These are phyloP conservation scores for Synanceia verrucosa DNA, from an alignment of 2,797 vertebrate species.

Conservation along the genomic window DNA sequence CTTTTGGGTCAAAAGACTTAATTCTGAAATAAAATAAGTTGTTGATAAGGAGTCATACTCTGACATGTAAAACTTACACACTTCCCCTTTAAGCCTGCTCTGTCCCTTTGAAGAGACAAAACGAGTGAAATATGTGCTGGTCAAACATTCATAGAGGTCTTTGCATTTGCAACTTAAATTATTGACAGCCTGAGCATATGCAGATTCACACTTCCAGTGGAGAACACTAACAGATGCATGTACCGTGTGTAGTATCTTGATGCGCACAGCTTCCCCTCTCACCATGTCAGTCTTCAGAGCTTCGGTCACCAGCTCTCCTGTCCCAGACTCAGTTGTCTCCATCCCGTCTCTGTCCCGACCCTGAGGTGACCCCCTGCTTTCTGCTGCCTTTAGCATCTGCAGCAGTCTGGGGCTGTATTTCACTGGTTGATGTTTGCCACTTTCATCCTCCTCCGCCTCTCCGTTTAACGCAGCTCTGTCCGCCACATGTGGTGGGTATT, in stretches of 20 bases:
- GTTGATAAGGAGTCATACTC: not conserved
- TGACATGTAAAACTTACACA: not conserved
- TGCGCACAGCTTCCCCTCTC: conserved; percentile 26
- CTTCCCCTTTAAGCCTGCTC: not conserved
- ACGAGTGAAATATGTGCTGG: conserved; percentile 1
- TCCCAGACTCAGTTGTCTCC: not conserved
- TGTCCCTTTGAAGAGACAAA: not conserved
- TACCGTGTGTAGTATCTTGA: not conserved
- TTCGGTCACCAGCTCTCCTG: conserved; percentile 36
- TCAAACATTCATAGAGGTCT: conserved; percentile 65
- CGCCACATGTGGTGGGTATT: conserved; percentile 16
- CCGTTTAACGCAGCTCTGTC: conserved; percentile 3
- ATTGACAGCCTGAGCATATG: conserved; percentile 61
- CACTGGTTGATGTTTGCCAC: not conserved
- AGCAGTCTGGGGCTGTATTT: conserved; percentile 58
- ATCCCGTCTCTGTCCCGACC: conserved; percentile 6
- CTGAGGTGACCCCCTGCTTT: conserved; percentile 44
- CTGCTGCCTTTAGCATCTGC: conserved; percentile 70
- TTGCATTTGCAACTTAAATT: conserved; percentile 25
- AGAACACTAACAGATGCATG: not conserved
- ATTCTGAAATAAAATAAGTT: not conserved
- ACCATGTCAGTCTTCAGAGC: conserved; percentile 69
- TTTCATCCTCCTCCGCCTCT: not conserved
- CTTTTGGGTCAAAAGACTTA: not conserved
- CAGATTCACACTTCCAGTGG: conserved; percentile 35